phyloP scores from a whole-genome alignment of 1,140 invertebrate species.

The Leptopilina boulardi region DNA sequence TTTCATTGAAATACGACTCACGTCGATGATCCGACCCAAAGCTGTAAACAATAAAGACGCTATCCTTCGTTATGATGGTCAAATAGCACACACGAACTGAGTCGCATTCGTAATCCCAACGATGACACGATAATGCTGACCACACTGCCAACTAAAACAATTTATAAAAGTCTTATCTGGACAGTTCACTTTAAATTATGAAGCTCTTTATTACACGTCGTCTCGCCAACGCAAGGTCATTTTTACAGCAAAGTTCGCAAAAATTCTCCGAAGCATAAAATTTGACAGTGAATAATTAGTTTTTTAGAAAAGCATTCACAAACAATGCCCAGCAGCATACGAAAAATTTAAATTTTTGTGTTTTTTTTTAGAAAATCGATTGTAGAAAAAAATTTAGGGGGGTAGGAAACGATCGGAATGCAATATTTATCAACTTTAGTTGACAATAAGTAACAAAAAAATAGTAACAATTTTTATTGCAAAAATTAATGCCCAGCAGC shows the following conservation, averaged over 20 bases:
- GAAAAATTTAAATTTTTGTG: too few relatives aligned
- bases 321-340: neutral
- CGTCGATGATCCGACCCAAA: slow-evolving; percentile 55
- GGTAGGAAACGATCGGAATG: too few relatives aligned
- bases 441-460: too few relatives aligned
- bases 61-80: slow-evolving; percentile 20
- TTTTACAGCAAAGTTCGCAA: slow-evolving; percentile 2
- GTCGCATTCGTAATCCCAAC: slow-evolving; percentile 60
- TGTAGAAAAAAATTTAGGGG: too few relatives aligned
- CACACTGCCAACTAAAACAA: slow-evolving; percentile 62
- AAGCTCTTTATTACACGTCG: slow-evolving; percentile 68
- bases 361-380: too few relatives aligned
- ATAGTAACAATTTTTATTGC: too few relatives aligned
- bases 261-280: slow-evolving; percentile 8
- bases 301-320: neutral
- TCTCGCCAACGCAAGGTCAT: neutral
- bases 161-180: slow-evolving; percentile 67
- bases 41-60: slow-evolving; percentile 62
- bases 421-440: too few relatives aligned
- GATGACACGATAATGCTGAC: slow-evolving; percentile 68
- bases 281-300: slow-evolving; percentile 10
- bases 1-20: slow-evolving; percentile 56
- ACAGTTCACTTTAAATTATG: slow-evolving; percentile 67
- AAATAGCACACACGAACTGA: slow-evolving; percentile 21
- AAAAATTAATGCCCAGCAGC: too few relatives aligned